Percentiles rank a stretch among this genome's conserved stretches.
Evolutionary conservation across 1,140 invertebrate genomes (phyloP).

Genomic region (Bacillus rossius): DNA sequence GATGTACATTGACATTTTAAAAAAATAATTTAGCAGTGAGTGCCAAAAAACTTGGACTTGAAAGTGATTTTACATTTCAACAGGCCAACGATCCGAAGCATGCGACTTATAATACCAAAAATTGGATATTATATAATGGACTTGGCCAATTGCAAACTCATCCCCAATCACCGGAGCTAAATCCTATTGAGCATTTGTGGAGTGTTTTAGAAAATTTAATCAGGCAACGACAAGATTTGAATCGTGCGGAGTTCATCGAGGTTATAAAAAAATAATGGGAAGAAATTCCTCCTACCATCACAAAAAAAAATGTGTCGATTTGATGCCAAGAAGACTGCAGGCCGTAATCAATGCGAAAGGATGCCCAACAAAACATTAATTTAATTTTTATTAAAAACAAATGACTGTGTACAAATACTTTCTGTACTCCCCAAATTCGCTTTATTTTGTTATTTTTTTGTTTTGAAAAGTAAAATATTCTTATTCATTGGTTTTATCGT

Average conservation of each 20-base stretch:
- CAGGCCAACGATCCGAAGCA: conserved; percentile 39
- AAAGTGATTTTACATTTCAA: conserved; percentile 21
- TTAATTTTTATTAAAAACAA: no score
- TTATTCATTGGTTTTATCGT: no score
- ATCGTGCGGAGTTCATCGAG: conserved; percentile 14
- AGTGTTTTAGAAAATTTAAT: conserved; percentile 24
- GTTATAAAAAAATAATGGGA: conserved; percentile 18
- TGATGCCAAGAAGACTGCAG: conserved; percentile 23
- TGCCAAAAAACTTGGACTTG: conserved; percentile 5
- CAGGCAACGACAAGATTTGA: conserved; percentile 11
- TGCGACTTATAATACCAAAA: conserved; percentile 19
- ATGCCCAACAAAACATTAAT: conserved; percentile 26
- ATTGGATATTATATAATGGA: conserved; percentile 27
- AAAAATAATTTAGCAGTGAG: conserved; percentile 26
- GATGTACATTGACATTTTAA: conserved; percentile 20
- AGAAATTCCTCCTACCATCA: conserved; percentile 17
- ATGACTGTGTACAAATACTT: no score
- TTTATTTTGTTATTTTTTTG: no score
- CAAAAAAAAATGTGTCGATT: conserved; percentile 21
- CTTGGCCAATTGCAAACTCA: conserved; percentile 28
- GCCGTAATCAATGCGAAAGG: conserved; percentile 18
- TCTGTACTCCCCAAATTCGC: no score
- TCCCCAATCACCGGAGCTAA: conserved; percentile 36
- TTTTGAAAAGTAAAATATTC: no score
- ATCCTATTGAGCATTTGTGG: conserved; percentile 37